Conservation (phyloP, 2,888 invertebrate species). For the Ellobium chinense region DNA sequence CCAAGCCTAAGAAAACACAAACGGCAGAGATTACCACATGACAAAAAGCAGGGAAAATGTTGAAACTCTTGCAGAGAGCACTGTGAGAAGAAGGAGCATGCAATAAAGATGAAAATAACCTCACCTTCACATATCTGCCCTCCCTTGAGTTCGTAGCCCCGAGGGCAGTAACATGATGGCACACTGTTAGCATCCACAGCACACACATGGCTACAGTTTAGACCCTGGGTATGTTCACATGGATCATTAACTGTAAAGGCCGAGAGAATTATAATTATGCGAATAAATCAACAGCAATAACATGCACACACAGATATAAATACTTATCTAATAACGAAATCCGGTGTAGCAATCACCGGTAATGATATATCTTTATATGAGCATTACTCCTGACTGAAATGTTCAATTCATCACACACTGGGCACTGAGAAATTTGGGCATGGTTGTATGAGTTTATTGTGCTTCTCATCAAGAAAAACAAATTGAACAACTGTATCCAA, state of each 20-base stretch:
- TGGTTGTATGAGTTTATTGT: background rate
- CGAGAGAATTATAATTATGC: background rate
- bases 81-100: background rate
- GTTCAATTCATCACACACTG: too few relatives aligned
- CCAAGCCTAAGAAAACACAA: background rate
- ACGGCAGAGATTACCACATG: background rate
- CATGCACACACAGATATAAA: background rate
- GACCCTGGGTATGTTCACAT: background rate
- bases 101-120: too few relatives aligned
- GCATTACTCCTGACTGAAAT: too few relatives aligned
- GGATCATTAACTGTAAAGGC: background rate
- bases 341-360: background rate
- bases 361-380: too few relatives aligned
- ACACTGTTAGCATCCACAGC: background rate
- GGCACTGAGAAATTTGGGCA: too few relatives aligned
- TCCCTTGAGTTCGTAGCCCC: background rate
- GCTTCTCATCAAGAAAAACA: background rate
- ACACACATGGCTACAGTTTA: constrained; percentile 20
- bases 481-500: too few relatives aligned
- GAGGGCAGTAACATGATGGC: constrained; percentile 19
- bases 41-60: too few relatives aligned
- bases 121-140: constrained; percentile 8
- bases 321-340: background rate
- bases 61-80: too few relatives aligned
- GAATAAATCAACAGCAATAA: background rate